A percentile compares a stretch with the other conserved stretches of the same genome.
Conservation (phyloP, 2,888 invertebrate species). For the Punctoribates punctum region DNA sequence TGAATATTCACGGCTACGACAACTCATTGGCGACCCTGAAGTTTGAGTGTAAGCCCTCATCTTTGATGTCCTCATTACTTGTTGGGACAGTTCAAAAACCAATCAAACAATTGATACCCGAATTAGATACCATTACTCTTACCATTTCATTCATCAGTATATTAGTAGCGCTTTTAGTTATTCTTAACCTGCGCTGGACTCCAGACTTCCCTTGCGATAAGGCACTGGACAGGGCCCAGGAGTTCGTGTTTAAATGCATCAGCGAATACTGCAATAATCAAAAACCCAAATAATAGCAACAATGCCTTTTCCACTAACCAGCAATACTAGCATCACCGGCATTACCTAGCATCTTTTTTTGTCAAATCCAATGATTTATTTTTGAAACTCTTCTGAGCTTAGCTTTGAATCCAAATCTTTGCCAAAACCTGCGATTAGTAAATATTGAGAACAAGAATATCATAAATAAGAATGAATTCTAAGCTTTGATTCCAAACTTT, state of each 20-base stretch:
- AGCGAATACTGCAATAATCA: conserved; percentile 4
- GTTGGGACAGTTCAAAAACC: neutral
- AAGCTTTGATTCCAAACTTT: neutral
- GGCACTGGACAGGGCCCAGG: neutral
- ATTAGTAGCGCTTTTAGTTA: neutral
- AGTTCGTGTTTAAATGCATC: conserved; percentile 35
- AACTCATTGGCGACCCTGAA: conserved; percentile 72
- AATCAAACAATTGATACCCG: conserved; percentile 6
- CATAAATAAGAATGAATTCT: neutral
- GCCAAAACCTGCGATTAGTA: neutral
- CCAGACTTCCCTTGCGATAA: conserved; percentile 26
- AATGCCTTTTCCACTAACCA: no score
- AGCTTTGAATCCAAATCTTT: no score
- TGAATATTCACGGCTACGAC: conserved; percentile 78
- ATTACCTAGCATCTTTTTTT: no score
- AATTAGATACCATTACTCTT: neutral
- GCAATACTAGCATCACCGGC: no score
- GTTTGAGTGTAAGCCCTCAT: conserved; percentile 65
- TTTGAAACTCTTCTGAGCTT: no score
- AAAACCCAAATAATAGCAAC: neutral
- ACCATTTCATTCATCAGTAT: neutral
- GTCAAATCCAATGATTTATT: no score
- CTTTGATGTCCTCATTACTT: conserved; percentile 9
- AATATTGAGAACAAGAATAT: conserved; percentile 2
- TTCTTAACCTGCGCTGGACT: neutral